A percentile compares a stretch with the other conserved stretches of the same genome.
Conservation (phyloP, 2,797 vertebrate species). For the Typhlichthys eigenmanni region DNA sequence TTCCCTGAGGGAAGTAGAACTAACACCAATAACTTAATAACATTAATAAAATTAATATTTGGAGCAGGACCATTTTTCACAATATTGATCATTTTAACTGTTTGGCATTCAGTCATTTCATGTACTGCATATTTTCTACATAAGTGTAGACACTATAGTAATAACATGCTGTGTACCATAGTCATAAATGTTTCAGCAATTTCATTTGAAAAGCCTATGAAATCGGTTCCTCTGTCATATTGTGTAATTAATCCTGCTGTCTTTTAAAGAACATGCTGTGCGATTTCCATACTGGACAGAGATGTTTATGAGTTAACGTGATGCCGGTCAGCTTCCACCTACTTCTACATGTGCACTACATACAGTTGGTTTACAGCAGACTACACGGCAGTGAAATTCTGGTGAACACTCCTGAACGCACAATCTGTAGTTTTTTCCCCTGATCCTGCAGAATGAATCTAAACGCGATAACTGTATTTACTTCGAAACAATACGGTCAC, state of each 20-base stretch:
- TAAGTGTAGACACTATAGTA: conserved; percentile 1
- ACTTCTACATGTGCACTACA: conserved; percentile 33
- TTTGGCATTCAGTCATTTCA: conserved; percentile 22
- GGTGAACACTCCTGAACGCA: conserved; percentile 16
- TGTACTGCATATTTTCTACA: background rate
- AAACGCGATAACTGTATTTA: conserved; percentile 37
- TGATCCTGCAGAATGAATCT: conserved; percentile 17
- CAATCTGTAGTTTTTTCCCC: conserved; percentile 25
- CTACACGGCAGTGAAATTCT: conserved; percentile 17
- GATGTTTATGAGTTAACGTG: conserved; percentile 21
- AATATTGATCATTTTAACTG: conserved; percentile 33
- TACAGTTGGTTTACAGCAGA: conserved; percentile 25
- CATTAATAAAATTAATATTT: no score
- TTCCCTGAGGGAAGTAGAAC: background rate
- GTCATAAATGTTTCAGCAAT: background rate
- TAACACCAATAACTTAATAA: background rate
- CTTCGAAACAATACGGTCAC: conserved; percentile 39
- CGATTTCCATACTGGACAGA: conserved; percentile 21
- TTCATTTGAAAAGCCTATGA: background rate
- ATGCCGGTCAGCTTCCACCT: conserved; percentile 45
- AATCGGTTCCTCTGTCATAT: conserved; percentile 1
- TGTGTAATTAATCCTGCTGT: conserved; percentile 1
- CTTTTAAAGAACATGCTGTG: background rate
- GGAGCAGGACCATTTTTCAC: conserved; percentile 26
- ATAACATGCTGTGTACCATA: conserved; percentile 3